These are phyloP conservation scores for Pungitius pungitius DNA, from an alignment of 2,113 vertebrate species.

Conservation along the genomic window DNA sequence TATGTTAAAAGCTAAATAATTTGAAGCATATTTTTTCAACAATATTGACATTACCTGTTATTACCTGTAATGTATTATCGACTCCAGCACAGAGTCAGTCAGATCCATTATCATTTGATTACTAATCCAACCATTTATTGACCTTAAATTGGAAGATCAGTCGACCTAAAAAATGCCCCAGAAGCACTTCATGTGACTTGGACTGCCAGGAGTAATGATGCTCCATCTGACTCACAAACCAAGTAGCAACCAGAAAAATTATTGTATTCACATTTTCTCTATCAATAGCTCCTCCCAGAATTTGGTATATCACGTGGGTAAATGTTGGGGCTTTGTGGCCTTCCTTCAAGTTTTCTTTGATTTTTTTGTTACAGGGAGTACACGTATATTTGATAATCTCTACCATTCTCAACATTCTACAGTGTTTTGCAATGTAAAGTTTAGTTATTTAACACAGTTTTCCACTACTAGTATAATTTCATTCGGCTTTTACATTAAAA, in stretches of 20 bases:
- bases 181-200: background rate
- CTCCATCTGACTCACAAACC: too few relatives aligned
- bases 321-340: background rate
- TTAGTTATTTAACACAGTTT: background rate
- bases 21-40: too few relatives aligned
- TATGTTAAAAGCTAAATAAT: too few relatives aligned
- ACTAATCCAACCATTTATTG: too few relatives aligned
- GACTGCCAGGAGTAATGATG: background rate
- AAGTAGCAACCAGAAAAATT: background rate
- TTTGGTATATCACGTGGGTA: slow-evolving; percentile 8
- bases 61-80: too few relatives aligned
- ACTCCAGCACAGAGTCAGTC: too few relatives aligned
- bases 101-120: too few relatives aligned
- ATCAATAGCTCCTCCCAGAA: background rate
- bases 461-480: background rate
- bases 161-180: too few relatives aligned
- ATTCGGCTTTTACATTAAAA: background rate
- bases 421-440: background rate
- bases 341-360: too few relatives aligned
- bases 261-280: background rate
- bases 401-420: background rate
- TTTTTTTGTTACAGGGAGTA: background rate
- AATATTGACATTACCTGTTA: too few relatives aligned
- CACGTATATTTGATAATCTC: background rate
- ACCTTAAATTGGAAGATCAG: too few relatives aligned